Base-by-base conservation (phyloP, 1,140 invertebrate species). In the Papilio polytes region DNA sequence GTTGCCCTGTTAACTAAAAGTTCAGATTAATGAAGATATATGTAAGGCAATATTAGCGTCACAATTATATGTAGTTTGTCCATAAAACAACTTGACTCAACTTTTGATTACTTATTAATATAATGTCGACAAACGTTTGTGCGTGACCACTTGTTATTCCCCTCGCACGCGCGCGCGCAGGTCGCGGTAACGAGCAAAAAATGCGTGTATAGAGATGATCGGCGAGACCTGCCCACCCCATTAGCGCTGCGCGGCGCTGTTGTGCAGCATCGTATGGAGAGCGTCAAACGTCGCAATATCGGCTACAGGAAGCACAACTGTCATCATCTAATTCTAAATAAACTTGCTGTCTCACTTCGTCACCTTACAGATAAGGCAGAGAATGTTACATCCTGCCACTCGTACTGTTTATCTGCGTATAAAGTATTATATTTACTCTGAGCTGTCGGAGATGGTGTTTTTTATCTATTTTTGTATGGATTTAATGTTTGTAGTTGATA, bases 101-200 rank as follows among this genome's bases (percentile, higher is more conserved):
- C 2, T 63, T 63, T 26, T 26, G 12, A 63, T 63, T 63, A 26
- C 22, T 26, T 26, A 63, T 63, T 63, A 63, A 72, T 41, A 41
- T 72, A 72, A 72, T n/a, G 15, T 41, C 70, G 41, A 13, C 36
- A 72, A 63, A 63, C 15, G 26, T 46, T 73, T 73, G 36, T 18
- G 72, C 74, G 36, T 77, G 70, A 66, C 18, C 26, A 56, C 3
- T 78, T 36, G 51, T 31, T 41, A 78, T 81, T 73, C 70, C 56
- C 36, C 56, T 51, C 63, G 66, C 77, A 20, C 51, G 73, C 56
- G 46, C 46, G 36, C 44, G 53, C 48, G 81, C 72, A 53, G 13
- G 63, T 81, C 48, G 73, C 51, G 36, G 31, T 81, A 81, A 78
- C 72, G 80, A 81, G 80, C 80, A 81, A 81, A 81, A 81, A 81